A percentile compares a stretch with the other conserved stretches of the same genome.
Conservation (phyloP, 2,113 vertebrate genomes). For the Anguilla japonica region DNA sequence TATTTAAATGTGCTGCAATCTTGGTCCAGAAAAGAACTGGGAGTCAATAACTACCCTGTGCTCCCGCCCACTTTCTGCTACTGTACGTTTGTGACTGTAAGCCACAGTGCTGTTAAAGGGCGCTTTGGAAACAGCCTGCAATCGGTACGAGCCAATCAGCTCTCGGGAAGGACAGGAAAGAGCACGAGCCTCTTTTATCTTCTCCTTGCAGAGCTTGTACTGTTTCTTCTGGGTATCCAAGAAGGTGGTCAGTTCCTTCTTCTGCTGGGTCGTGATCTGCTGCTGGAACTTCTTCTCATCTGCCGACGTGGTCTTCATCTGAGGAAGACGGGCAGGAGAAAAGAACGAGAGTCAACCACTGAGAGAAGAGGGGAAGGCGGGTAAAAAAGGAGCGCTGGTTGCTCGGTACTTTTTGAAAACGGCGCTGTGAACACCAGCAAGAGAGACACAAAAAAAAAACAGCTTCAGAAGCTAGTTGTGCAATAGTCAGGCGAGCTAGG, state of each 20-base stretch:
- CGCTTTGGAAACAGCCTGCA: not conserved
- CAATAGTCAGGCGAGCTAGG: too few species aligned
- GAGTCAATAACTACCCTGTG: not conserved
- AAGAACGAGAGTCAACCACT: not conserved
- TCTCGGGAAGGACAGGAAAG: conserved; percentile 9
- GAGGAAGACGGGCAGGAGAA: conserved; percentile 27
- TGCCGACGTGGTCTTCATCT: conserved; percentile 88
- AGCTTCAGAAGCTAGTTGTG: not conserved
- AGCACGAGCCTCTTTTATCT: conserved; percentile 91
- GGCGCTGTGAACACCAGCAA: not conserved
- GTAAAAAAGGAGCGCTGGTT: not conserved
- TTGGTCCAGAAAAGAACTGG: not conserved
- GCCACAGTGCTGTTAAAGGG: too few species aligned
- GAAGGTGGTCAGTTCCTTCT: conserved; percentile 98
- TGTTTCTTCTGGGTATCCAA: conserved; percentile 98
- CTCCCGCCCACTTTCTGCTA: not conserved
- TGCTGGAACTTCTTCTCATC: conserved; percentile 99
- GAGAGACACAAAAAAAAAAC: not conserved
- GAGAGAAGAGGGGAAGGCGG: not conserved
- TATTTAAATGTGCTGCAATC: not conserved
- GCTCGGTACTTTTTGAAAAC: not conserved
- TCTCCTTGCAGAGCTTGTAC: conserved; percentile 99
- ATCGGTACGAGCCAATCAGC: not conserved
- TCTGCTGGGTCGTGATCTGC: conserved; percentile 97
- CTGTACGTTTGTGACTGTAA: not conserved